Evolutionary conservation across 2,888 invertebrate species (phyloP).

Genomic region (Drosophila mulleri): DNA sequence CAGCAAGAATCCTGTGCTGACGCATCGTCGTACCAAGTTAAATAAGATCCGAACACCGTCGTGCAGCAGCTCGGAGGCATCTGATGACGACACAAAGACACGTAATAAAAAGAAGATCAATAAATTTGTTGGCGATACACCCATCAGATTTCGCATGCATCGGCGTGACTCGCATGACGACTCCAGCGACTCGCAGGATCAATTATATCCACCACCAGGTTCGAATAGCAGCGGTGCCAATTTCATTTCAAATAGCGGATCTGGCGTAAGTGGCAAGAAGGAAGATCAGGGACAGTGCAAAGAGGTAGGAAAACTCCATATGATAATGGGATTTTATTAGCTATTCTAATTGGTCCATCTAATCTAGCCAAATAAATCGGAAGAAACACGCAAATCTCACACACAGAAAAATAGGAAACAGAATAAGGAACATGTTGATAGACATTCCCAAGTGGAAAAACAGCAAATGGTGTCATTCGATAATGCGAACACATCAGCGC

Average conservation of each 20-base stretch:
- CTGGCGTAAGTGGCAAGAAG: conserved; percentile 77
- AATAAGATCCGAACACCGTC: conserved; percentile 92
- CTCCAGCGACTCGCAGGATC: conserved; percentile 93
- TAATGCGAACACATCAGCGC: conserved; percentile 73
- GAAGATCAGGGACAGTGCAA: conserved; percentile 78
- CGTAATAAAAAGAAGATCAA: conserved; percentile 92
- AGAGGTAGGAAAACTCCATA: conserved; percentile 56
- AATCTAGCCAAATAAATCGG: conserved; percentile 78
- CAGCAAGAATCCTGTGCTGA: conserved; percentile 83
- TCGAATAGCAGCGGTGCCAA: conserved; percentile 78
- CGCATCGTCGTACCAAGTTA: conserved; percentile 88
- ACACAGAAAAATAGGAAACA: conserved; percentile 77
- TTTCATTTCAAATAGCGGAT: conserved; percentile 72
- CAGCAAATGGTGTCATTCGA: conserved; percentile 53
- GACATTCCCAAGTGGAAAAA: conserved; percentile 73
- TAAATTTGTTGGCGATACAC: conserved; percentile 87
- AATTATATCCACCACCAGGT: conserved; percentile 83
- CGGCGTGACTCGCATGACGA: conserved; percentile 93
- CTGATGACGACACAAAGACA: conserved; percentile 92
- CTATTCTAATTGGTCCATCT: neutral
- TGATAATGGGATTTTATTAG: neutral
- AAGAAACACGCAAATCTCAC: conserved; percentile 82
- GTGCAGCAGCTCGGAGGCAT: conserved; percentile 97
- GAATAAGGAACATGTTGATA: conserved; percentile 76
- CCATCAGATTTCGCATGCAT: conserved; percentile 87